A percentile compares a stretch with the other conserved stretches of the same genome.
These are phyloP conservation scores for Tiliqua scincoides DNA, from an alignment of 2,113 vertebrate genomes.

Conservation along the genomic window DNA sequence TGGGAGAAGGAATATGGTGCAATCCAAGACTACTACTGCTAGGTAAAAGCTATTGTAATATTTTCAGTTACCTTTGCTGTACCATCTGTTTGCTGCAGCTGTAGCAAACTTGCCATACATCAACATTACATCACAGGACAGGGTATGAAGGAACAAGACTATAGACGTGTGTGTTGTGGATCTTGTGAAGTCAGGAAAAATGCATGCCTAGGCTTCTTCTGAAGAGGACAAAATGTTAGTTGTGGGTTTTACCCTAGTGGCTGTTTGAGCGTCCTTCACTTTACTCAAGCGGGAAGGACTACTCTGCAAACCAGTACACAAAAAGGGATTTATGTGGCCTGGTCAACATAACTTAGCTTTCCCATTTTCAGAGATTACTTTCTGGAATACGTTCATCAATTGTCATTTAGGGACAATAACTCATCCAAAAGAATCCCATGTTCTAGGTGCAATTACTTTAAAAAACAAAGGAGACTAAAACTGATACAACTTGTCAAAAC, in stretches of 20 bases:
- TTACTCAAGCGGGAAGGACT: neutral
- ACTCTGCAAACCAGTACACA: neutral
- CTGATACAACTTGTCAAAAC: neutral
- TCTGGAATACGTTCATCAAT: neutral
- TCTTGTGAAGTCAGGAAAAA: neutral
- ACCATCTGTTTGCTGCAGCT: neutral
- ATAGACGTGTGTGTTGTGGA: neutral
- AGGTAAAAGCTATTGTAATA: neutral
- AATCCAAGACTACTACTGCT: neutral
- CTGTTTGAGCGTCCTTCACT: neutral
- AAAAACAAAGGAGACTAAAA: neutral
- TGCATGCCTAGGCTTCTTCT: neutral
- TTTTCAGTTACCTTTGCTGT: neutral
- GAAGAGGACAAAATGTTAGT: neutral
- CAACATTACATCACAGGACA: neutral
- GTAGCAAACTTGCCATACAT: neutral
- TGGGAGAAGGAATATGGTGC: neutral
- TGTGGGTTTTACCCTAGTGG: neutral
- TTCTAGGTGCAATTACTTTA: neutral
- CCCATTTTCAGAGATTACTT: slow-evolving; percentile 34
- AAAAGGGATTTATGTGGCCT: neutral
- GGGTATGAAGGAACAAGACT: neutral
- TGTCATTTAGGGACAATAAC: neutral
- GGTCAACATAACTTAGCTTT: neutral
- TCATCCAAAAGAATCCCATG: neutral